These are phyloP conservation scores for Ptychoptera albimana DNA, from an alignment of 2,888 invertebrate species.

Conservation along the genomic window DNA sequence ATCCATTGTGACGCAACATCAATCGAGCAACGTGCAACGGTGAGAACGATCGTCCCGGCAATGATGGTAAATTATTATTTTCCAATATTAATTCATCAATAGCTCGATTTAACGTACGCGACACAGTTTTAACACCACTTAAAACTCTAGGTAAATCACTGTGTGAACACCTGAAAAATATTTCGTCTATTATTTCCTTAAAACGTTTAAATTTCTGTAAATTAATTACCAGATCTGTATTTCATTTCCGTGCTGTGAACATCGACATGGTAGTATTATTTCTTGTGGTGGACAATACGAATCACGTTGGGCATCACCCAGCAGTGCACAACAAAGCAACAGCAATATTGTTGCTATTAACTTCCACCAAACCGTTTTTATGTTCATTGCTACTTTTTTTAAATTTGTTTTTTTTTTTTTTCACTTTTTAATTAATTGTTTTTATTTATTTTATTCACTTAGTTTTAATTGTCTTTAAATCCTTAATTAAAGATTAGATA, in stretches of 20 bases:
- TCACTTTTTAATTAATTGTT: too few species aligned
- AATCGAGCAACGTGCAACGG: slow-evolving; percentile 57
- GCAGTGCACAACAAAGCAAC: too few species aligned
- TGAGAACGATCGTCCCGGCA: slow-evolving; percentile 70
- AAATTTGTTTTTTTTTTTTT: too few species aligned
- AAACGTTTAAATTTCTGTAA: neutral
- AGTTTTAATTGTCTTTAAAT: too few species aligned
- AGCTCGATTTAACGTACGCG: slow-evolving; percentile 46
- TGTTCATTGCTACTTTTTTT: too few species aligned
- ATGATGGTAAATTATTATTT: slow-evolving; percentile 68
- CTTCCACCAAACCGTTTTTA: too few species aligned
- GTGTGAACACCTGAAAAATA: slow-evolving; percentile 67
- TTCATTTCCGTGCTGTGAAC: slow-evolving; percentile 59
- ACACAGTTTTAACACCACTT: slow-evolving; percentile 54
- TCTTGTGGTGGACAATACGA: slow-evolving; percentile 54
- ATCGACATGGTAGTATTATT: slow-evolving; percentile 65
- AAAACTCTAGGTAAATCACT: slow-evolving; percentile 65
- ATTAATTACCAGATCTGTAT: slow-evolving; percentile 64
- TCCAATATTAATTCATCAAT: slow-evolving; percentile 78
- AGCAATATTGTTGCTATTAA: too few species aligned
- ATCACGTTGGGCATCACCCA: neutral
- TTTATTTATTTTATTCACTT: too few species aligned
- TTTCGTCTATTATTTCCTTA: neutral
- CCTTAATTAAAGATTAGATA: too few species aligned
- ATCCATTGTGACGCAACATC: slow-evolving; percentile 68